Evolutionary conservation across 2,888 invertebrate species (phyloP).

Genomic region (Tetropium fuscum): DNA sequence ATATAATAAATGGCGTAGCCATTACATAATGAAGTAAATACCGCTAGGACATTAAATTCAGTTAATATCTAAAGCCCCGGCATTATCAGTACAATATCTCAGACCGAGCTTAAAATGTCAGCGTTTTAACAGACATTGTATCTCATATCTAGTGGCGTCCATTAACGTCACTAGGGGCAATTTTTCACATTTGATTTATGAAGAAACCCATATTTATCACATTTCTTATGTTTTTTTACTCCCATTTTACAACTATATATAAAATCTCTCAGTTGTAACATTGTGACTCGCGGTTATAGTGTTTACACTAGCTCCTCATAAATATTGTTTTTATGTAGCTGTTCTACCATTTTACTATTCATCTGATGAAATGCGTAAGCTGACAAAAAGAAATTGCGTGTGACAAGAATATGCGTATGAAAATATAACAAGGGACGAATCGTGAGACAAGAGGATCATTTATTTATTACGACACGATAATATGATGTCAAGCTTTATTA

Average conservation of each 20-base stretch:
- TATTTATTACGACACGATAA: no score
- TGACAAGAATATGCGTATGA: no score
- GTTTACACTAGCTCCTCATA: not conserved
- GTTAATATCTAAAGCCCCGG: slow-evolving; percentile 7
- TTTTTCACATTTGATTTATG: slow-evolving; percentile 28
- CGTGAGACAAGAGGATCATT: no score
- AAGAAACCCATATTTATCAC: slow-evolving; percentile 20
- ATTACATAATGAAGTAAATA: not conserved
- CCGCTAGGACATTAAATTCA: not conserved
- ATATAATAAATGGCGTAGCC: no score
- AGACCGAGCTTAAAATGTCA: slow-evolving; percentile 8
- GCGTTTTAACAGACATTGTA: not conserved
- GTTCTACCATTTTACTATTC: no score
- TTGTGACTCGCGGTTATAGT: not conserved
- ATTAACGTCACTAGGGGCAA: slow-evolving; percentile 19
- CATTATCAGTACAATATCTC: slow-evolving; percentile 17
- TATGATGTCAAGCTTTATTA: no score
- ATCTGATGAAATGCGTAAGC: no score
- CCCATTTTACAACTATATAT: slow-evolving; percentile 4
- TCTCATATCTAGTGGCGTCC: slow-evolving; percentile 11
- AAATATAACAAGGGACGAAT: no score
- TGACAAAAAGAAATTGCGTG: no score
- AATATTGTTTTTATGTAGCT: not conserved
- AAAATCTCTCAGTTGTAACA: not conserved
- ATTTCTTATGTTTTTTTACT: slow-evolving; percentile 14